Percentiles rank a stretch among this genome's conserved stretches.
phyloP scores from a whole-genome alignment of 2,113 vertebrate species.

The Capreolus pygargus region DNA sequence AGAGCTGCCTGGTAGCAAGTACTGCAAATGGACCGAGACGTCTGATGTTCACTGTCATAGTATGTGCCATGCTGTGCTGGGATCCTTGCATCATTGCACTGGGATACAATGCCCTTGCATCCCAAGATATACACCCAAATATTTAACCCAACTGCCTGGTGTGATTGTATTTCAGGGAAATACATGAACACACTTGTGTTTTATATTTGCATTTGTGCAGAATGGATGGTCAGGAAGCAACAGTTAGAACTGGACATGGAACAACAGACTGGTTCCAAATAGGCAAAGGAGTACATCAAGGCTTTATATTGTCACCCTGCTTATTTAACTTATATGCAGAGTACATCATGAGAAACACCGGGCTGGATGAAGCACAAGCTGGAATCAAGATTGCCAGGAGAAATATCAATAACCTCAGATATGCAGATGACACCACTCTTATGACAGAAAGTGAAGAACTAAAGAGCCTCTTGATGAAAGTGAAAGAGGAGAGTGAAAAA shows the following conservation, averaged over 20 bases:
- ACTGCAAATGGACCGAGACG: background rate
- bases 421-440: background rate
- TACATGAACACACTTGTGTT: background rate
- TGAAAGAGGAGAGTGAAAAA: background rate
- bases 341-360: background rate
- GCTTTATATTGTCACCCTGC: background rate
- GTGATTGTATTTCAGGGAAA: background rate
- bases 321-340: background rate
- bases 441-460: background rate
- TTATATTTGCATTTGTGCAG: background rate
- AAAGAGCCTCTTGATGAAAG: background rate
- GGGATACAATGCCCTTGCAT: background rate
- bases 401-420: background rate
- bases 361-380: background rate
- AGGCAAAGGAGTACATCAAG: background rate
- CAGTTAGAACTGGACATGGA: background rate
- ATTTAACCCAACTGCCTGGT: background rate
- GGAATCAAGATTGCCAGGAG: background rate
- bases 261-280: background rate
- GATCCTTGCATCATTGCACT: background rate
- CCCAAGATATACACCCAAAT: background rate
- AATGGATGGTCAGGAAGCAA: background rate
- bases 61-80: background rate
- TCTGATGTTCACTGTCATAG: background rate
- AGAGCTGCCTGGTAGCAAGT: background rate